phyloP scores from a whole-genome alignment of 2,888 invertebrate species.

The Phengaris arion region DNA sequence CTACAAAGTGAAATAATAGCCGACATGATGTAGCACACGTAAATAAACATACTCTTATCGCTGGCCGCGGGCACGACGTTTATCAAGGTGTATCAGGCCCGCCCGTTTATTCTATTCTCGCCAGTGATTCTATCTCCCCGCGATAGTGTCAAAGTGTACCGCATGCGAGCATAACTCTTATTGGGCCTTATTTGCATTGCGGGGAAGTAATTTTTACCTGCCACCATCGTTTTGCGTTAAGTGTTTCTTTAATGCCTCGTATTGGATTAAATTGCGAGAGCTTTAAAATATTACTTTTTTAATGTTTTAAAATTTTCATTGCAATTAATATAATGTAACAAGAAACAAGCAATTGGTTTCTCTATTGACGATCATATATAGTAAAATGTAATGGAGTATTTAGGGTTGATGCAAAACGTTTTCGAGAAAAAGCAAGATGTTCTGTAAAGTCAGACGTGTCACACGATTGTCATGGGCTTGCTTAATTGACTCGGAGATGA shows the following conservation, averaged over 20 bases:
- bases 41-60: constrained; percentile 26
- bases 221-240: constrained; percentile 20
- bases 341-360: background rate
- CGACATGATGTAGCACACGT: constrained; percentile 22
- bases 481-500: background rate
- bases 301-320: too few relatives aligned
- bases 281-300: too few relatives aligned
- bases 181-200: constrained; percentile 30
- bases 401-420: background rate
- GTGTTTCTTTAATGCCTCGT: constrained; percentile 2
- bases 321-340: background rate
- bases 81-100: constrained; percentile 38
- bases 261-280: background rate
- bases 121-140: constrained; percentile 40
- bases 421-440: background rate
- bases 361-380: too few relatives aligned
- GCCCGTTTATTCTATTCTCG: constrained; percentile 40
- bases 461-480: constrained; percentile 5
- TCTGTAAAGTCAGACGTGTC: background rate
- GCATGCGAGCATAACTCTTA: constrained; percentile 38
- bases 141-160: constrained; percentile 42
- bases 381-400: background rate
- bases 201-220: constrained; percentile 11
- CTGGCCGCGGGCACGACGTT: constrained; percentile 37
- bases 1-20: constrained; percentile 15